Evolutionary conservation across 1,140 invertebrate species (phyloP), one percentile per base, ranked within the genome.

Genomic region (Pseudobourletiella spinata): DNA sequence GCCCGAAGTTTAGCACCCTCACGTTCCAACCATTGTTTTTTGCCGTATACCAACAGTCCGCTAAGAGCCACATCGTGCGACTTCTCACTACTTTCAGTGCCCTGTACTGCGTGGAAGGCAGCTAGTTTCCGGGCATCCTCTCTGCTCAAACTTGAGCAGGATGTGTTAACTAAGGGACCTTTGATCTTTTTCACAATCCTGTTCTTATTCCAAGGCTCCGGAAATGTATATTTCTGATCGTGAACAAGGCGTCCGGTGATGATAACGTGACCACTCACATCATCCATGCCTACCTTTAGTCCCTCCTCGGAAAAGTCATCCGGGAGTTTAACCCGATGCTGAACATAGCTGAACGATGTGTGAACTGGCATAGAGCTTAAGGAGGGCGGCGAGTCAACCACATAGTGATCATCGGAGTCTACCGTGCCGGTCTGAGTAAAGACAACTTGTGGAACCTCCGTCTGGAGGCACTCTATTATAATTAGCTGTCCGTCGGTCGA

Each of bases 111-210:
- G 15, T 51, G 48, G 22, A 22, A 51, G 8, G 48, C 48, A 25
- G 48, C 48, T 8, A 51, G 48, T 51, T 51, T 51, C 6, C 48
- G 48, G 28, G 48, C 48, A 22, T 51, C 48, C n/a, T 51, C 48
- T 26, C 24, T 51, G 22, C 48, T 51, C 24, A 51, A 26, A 51
- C 28, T 51, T 24, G 22, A 26, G 28, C 48, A 18, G 20, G 48
- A 51, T 8, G 48, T 51, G n/a, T 51, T 51, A 22, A 51, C 48
- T 6, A 51, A 3, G 2, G 48, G 48, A 26, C 48, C 48, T n/a
- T 25, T 24, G 16, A 8, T 26, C n/a, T 51, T 51, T n/a, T 51
- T 51, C 3, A 24, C 24, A 24, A 26, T 14, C 14, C 6, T 26
- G 28, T 51, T 51, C 43, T 46, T 46, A n/a, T 51, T 51, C 48